These are phyloP conservation scores for Heliconius ismenius DNA, from an alignment of 2,888 invertebrate species.

Conservation along the genomic window DNA sequence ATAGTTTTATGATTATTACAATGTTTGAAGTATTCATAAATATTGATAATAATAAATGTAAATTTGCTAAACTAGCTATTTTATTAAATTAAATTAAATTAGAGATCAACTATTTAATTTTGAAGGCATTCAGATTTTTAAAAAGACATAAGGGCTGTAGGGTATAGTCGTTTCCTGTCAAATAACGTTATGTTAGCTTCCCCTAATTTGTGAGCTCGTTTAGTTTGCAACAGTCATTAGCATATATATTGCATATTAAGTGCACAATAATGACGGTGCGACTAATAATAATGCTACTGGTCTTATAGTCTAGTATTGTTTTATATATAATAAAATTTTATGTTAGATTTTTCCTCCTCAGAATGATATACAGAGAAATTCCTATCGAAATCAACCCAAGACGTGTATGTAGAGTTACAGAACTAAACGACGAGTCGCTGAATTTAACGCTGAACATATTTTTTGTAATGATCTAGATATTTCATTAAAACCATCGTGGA, in stretches of 20 bases:
- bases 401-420: too few species aligned
- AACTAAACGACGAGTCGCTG: too few species aligned
- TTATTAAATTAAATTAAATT: background rate
- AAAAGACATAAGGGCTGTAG: background rate
- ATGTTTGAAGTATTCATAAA: too few species aligned
- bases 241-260: slow-evolving; percentile 75
- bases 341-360: too few species aligned
- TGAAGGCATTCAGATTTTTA: background rate
- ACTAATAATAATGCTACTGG: slow-evolving; percentile 69
- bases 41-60: too few species aligned
- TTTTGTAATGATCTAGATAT: too few species aligned
- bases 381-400: too few species aligned
- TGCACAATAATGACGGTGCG: slow-evolving; percentile 50
- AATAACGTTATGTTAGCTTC: slow-evolving; percentile 39
- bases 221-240: slow-evolving; percentile 58
- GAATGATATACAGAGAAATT: too few species aligned
- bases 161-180: slow-evolving; percentile 10
- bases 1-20: too few species aligned
- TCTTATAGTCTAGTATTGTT: slow-evolving; percentile 52
- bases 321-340: background rate
- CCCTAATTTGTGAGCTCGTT: slow-evolving; percentile 49
- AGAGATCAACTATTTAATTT: background rate
- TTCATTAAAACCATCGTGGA: too few species aligned
- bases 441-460: too few species aligned
- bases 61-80: too few species aligned